phyloP scores from a whole-genome alignment of 2,797 vertebrate genomes.

The Catostomus latipinnis region DNA sequence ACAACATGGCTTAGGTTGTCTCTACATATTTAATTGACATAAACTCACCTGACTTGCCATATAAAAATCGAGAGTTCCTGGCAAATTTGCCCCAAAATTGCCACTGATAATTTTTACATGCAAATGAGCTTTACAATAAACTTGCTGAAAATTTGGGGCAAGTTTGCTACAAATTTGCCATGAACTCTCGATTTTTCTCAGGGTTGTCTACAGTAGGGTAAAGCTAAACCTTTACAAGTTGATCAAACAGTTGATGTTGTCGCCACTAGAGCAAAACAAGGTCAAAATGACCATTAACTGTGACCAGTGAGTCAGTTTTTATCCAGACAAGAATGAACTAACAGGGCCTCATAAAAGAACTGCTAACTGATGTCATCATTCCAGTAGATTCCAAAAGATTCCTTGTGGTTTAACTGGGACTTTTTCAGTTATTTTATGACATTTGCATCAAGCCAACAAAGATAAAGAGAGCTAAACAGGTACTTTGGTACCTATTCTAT shows the following conservation, averaged over 20 bases:
- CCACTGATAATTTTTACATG: too few species aligned
- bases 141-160: too few species aligned
- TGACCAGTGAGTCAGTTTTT: neutral
- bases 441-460: too few species aligned
- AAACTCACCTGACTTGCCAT: neutral
- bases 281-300: slow-evolving; percentile 18
- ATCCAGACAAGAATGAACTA: slow-evolving; percentile 4
- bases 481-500: neutral
- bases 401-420: too few species aligned
- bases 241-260: neutral
- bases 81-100: too few species aligned
- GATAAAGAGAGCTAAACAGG: too few species aligned
- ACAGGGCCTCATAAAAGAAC: slow-evolving; percentile 26
- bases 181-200: too few species aligned
- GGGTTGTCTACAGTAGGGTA: neutral
- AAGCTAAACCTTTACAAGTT: neutral
- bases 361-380: neutral
- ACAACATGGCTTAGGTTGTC: neutral
- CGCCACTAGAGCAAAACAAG: slow-evolving; percentile 1
- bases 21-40: neutral
- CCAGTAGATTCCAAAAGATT: neutral
- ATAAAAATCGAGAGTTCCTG: too few species aligned
- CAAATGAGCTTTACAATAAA: too few species aligned
- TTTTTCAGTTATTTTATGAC: too few species aligned
- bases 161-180: too few species aligned